Evolutionary conservation across 2,113 vertebrate species (phyloP), one percentile per base, ranked within the genome.

Genomic region (Gadus chalcogrammus): DNA sequence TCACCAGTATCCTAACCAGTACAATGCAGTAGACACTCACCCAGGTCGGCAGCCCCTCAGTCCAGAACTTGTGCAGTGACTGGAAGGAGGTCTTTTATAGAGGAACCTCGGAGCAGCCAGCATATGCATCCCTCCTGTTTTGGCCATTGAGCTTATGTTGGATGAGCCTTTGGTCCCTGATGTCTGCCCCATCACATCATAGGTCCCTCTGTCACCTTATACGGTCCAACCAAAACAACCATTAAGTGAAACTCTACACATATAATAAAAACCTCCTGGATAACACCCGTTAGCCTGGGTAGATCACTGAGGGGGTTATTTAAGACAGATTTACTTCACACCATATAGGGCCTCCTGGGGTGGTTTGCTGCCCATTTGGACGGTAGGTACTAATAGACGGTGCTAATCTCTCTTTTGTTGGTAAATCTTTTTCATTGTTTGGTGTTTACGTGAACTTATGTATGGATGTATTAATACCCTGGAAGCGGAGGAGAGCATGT

Each of bases 31-130:
- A 2, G 15, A 52, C 48, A 83, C 92, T 90, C 66, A 91, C 91
- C 82, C 86, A 73, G 15, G 73, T 70, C 74, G 68, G 77, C 58
- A 73, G 87, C 80, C 79, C 65, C 17, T 79, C 72, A 81, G 85
- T 83, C 58, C 80, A 68, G 64, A 58, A n/a, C 82, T 78, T 68
- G 22, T 60, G 71, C 58, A 17, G 15, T 66, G 72, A 68, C 71
- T 73, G 59, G 52, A 28, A 67, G 64, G 4, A 55, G 68, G 27
- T 83, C 84, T 89, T 93, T 89, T 91, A 92, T 88, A 87, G 73
- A 64, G 74, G 74, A 65, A 76, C 75, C 69, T 79, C 15, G 67
- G 77, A 73, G 71, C 68, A 53, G 78, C 77, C 81, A 52, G 31
- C 76, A 83, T 59, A 73, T 77, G 35, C 61, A 68, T 64, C 67